These are phyloP conservation scores for Cheiracanthium punctorium DNA, from an alignment of 2,888 invertebrate species.

Conservation along the genomic window DNA sequence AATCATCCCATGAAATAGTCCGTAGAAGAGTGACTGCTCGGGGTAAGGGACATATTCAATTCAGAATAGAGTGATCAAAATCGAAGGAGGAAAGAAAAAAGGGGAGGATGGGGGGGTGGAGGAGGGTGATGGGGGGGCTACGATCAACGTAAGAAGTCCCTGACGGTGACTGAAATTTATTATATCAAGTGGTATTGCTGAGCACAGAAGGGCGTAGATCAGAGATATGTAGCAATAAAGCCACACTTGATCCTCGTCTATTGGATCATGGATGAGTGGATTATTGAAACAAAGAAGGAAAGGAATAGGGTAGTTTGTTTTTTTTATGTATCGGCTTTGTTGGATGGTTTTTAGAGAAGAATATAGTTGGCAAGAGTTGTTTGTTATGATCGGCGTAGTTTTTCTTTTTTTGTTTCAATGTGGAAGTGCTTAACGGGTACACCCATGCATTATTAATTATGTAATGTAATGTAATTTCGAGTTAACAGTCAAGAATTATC, in stretches of 20 bases:
- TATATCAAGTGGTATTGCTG: neutral
- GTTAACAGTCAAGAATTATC: too few relatives aligned
- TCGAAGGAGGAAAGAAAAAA: too few relatives aligned
- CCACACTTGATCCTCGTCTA: neutral
- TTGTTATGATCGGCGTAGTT: too few relatives aligned
- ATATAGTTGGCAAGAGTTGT: too few relatives aligned
- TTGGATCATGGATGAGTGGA: neutral
- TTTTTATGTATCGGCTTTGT: too few relatives aligned
- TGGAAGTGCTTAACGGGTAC: too few relatives aligned
- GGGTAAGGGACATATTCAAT: constrained; percentile 7
- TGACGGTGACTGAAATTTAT: constrained; percentile 14
- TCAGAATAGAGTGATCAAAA: constrained; percentile 3
- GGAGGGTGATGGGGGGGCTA: too few relatives aligned
- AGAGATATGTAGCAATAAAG: constrained; percentile 6
- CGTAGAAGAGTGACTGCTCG: constrained; percentile 30
- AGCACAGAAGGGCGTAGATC: neutral
- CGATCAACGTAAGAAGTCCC: neutral
- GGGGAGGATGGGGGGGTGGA: too few relatives aligned
- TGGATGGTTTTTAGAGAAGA: too few relatives aligned
- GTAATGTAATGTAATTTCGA: too few relatives aligned
- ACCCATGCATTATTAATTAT: too few relatives aligned
- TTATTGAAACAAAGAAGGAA: neutral
- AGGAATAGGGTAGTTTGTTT: neutral
- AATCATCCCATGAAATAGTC: constrained; percentile 53
- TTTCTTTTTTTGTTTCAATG: too few relatives aligned